Conservation (phyloP, 2,113 vertebrate species). For the Thamnophis sirtalis region DNA sequence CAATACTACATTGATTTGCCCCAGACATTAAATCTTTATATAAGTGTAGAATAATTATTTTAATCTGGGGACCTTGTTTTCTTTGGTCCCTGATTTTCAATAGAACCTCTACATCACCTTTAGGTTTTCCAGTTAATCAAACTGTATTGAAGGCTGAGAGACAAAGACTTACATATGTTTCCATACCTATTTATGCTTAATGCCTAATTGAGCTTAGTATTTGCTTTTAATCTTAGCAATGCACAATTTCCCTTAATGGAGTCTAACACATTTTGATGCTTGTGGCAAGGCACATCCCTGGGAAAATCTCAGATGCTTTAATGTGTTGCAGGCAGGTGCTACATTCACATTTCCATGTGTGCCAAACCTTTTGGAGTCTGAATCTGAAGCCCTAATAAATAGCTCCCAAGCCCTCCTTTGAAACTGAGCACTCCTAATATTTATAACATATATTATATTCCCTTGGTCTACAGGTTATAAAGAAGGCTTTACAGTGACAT, state of each 20-base stretch:
- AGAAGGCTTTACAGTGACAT: neutral
- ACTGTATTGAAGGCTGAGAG: neutral
- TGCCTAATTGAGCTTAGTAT: neutral
- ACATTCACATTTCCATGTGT: neutral
- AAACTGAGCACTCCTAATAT: neutral
- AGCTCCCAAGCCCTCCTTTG: neutral
- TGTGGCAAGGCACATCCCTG: neutral
- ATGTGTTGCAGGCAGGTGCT: neutral
- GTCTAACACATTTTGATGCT: neutral
- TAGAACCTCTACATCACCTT: neutral
- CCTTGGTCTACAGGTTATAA: too few relatives aligned
- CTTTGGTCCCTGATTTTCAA: neutral
- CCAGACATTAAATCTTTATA: neutral
- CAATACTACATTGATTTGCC: neutral
- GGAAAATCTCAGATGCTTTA: neutral
- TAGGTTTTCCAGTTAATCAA: neutral
- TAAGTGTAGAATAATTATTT: neutral
- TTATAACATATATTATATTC: neutral
- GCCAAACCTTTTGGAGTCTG: neutral
- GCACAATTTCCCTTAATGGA: neutral
- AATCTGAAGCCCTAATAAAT: neutral
- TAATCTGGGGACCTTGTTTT: neutral
- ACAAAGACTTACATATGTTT: neutral
- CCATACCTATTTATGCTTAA: neutral
- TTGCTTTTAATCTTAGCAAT: neutral